Evolutionary conservation across 2,797 vertebrate species (phyloP).

Genomic region (Brotula barbata): DNA sequence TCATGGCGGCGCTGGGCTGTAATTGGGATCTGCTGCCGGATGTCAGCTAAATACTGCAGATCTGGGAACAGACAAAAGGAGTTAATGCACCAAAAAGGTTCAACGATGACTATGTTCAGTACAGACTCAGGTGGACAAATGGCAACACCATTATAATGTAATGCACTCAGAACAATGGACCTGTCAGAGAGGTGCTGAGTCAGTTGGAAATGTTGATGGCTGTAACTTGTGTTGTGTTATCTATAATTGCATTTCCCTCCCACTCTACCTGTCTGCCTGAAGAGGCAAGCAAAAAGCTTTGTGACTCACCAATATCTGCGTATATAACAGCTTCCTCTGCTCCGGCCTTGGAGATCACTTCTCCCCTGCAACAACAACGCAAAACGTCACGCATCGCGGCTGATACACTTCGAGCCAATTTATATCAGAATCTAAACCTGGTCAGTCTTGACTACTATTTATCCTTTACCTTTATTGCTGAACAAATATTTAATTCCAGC

Average conservation of each 20-base stretch:
- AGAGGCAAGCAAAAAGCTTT: not conserved
- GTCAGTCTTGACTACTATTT: no score
- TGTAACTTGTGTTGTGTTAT: no score
- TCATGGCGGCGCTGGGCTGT: slow-evolving; percentile 86
- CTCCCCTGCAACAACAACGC: slow-evolving; percentile 82
- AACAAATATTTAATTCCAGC: no score
- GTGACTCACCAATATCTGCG: slow-evolving; percentile 89
- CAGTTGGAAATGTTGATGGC: no score
- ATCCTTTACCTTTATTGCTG: no score
- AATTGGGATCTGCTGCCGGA: slow-evolving; percentile 93
- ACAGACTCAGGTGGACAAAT: no score
- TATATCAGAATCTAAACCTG: no score
- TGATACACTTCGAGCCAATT: no score
- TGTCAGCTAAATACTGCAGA: slow-evolving; percentile 87
- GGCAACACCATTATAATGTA: no score
- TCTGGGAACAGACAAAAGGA: slow-evolving; percentile 72
- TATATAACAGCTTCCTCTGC: slow-evolving; percentile 85
- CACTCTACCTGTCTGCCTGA: not conserved
- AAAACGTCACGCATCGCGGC: not conserved
- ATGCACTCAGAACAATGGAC: no score
- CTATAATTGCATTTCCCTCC: no score
- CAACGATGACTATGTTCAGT: not conserved
- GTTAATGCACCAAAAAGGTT: not conserved
- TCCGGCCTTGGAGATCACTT: slow-evolving; percentile 88
- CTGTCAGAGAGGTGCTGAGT: no score